Evolutionary conservation across 2,888 invertebrate species (phyloP), one percentile per base, ranked within the genome.

Genomic region (Linnaemya vulpina): DNA sequence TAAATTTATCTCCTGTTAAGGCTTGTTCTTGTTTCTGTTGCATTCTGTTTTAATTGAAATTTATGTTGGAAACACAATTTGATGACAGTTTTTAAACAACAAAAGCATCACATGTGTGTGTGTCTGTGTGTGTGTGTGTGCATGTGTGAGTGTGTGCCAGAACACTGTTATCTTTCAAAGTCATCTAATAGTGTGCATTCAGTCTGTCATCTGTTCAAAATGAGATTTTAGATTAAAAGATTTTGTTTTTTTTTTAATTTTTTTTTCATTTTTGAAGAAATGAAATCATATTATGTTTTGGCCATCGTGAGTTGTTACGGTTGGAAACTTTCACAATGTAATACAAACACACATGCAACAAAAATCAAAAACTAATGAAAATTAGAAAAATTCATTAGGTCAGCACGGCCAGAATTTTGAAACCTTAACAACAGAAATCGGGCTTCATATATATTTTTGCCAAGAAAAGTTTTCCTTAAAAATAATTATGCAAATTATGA

Each of bases 1-100:
- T 80, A 84, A 84, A 80, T 84, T 84, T 80, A 53, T 76, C 25
- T 55, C 38, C 40, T 67, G 38, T 67, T 67, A 11, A 30, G 40
- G 40, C 20, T 63, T 58, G 22, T 58, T 65, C 51, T 62, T 22
- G 22, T 46, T 73, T 30, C 11, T 22, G 53, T 70, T 63, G 51
- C 77, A 68, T n/a, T n/a, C 22, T 62, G 51, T 82, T 78, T 82
- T 78, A 85, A 85, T 85, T 75, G 71, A 75, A 82, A 85, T 85
- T 85, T 82, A 85, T 85, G 85, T 79, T 82, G 55, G 17, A 25
- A 75, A 78, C 71, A 82, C 43, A 62, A 58, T 70, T 60, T 71
- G 51, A 73, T 85, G 85, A 82, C 85, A 85, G 53, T 82, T 81
- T 78, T 10, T 46, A 22, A 63, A 55, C 35, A 70, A 40, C 70